A percentile compares a stretch with the other conserved stretches of the same genome.
Evolutionary conservation across 2,888 invertebrate genomes (phyloP).

Genomic region (Hirtodrosophila trivittata): DNA sequence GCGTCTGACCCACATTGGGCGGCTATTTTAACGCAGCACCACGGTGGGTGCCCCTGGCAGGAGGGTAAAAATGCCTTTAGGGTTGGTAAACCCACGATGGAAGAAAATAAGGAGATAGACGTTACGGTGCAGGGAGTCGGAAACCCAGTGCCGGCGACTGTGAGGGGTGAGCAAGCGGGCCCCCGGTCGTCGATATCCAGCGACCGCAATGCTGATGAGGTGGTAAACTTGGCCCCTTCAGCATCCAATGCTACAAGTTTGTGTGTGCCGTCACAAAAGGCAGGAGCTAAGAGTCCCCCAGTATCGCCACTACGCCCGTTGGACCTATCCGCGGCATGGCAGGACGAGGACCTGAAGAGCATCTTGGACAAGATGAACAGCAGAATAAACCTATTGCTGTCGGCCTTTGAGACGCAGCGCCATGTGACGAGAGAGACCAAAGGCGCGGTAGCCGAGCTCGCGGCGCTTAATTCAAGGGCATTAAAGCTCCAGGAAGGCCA

Average conservation of each 20-base stretch:
- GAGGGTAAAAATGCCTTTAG: neutral
- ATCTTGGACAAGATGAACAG: neutral
- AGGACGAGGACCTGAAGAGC: conserved; percentile 1
- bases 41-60: conserved; percentile 1
- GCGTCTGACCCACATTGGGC: neutral
- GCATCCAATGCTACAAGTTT: neutral
- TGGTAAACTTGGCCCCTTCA: conserved; percentile 3
- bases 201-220: conserved; percentile 9
- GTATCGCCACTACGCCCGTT: neutral
- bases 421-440: conserved; percentile 4
- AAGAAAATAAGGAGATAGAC: neutral
- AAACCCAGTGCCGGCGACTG: conserved; percentile 16
- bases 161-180: conserved; percentile 16
- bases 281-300: neutral
- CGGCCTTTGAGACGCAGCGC: neutral
- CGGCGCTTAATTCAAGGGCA: neutral
- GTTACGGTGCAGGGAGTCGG: conserved; percentile 9
- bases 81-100: neutral
- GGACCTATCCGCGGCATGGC: neutral
- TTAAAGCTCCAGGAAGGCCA: neutral
- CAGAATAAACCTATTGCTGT: neutral
- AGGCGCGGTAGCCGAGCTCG: neutral
- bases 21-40: neutral
- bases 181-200: conserved; percentile 19
- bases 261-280: too few species aligned